phyloP scores from a whole-genome alignment of 2,113 vertebrate genomes.

The Alosa alosa region DNA sequence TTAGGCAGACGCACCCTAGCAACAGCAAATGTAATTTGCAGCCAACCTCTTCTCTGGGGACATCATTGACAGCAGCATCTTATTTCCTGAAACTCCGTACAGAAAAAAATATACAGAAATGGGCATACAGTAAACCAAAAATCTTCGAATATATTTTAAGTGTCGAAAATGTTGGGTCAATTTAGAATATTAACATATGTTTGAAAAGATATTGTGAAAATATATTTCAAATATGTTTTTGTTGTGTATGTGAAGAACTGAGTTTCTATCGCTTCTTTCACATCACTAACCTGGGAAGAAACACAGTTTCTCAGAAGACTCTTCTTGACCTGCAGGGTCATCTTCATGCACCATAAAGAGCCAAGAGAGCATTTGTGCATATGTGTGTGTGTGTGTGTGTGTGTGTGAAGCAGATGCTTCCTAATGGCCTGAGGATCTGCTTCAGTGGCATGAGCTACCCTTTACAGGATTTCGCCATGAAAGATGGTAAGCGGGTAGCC shows the following conservation, averaged over 20 bases:
- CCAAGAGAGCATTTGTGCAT: constrained; percentile 15
- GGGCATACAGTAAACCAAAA: no score
- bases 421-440: constrained; percentile 30
- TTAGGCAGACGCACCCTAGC: no score
- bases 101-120: no score
- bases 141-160: no score
- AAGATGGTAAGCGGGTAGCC: not conserved
- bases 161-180: no score
- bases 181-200: no score
- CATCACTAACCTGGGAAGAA: not conserved
- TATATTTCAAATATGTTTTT: no score
- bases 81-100: not conserved
- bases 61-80: not conserved
- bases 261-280: not conserved
- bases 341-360: constrained; percentile 19
- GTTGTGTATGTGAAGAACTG: not conserved
- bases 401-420: constrained; percentile 33
- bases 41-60: not conserved
- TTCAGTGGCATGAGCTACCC: constrained; percentile 10
- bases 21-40: no score
- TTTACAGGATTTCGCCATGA: not conserved
- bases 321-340: not conserved
- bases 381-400: not conserved
- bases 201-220: no score
- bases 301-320: constrained; percentile 20